phyloP scores from a whole-genome alignment of 2,888 invertebrate species.

The Maniola hyperantus region DNA sequence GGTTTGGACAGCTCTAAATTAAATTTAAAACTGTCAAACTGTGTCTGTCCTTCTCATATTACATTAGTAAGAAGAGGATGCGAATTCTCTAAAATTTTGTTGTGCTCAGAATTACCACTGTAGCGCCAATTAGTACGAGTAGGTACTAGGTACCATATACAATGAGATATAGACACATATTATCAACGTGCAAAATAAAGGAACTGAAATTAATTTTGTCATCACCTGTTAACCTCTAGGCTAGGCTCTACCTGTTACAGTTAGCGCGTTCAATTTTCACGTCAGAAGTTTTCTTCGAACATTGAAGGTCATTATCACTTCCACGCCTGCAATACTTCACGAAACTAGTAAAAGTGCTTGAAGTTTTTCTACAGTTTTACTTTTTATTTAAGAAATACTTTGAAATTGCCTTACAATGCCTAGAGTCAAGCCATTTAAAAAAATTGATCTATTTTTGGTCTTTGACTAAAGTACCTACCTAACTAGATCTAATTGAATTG shows the following conservation, averaged over 20 bases:
- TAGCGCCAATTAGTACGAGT: too few relatives aligned
- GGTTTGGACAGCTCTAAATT: too few relatives aligned
- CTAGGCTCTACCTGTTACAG: slow-evolving; percentile 7
- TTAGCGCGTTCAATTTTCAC: slow-evolving; percentile 23
- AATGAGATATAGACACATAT: too few relatives aligned
- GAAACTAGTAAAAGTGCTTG: slow-evolving; percentile 3
- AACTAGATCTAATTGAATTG: background rate
- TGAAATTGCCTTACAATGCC: slow-evolving; percentile 5
- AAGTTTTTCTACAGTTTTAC: slow-evolving; percentile 6
- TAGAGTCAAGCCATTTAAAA: background rate
- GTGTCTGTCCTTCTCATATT: too few relatives aligned
- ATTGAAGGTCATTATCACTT: slow-evolving; percentile 30
- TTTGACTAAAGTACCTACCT: background rate
- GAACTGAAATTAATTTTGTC: too few relatives aligned
- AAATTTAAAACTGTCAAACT: too few relatives aligned
- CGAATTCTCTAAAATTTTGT: too few relatives aligned
- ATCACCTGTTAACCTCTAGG: too few relatives aligned
- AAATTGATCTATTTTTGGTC: background rate
- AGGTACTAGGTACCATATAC: too few relatives aligned
- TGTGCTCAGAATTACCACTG: too few relatives aligned
- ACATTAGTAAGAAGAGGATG: too few relatives aligned
- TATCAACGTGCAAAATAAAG: too few relatives aligned
- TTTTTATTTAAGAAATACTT: background rate
- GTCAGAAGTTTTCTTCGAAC: slow-evolving; percentile 16
- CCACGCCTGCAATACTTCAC: background rate